Conservation (phyloP, 2,797 vertebrate species). For the Sebastes vulpes region DNA sequence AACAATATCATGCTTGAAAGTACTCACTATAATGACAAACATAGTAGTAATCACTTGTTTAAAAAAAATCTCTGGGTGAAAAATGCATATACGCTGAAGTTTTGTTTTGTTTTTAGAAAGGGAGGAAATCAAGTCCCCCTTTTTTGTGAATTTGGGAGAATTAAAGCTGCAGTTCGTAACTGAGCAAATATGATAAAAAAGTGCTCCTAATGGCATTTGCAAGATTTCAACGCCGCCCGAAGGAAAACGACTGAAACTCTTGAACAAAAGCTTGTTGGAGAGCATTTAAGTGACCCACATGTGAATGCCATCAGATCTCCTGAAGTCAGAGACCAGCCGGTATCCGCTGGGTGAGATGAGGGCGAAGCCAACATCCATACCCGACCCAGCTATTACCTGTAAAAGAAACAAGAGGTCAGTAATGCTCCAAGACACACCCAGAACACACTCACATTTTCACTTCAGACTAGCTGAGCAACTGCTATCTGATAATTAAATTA, state of each 20-base stretch:
- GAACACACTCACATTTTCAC: neutral
- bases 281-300: constrained; percentile 79
- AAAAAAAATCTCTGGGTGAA: neutral
- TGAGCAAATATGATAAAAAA: too few relatives aligned
- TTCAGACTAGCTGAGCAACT: neutral
- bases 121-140: neutral
- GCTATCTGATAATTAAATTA: constrained; percentile 39
- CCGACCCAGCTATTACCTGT: constrained; percentile 92
- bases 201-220: too few relatives aligned
- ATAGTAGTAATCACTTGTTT: neutral
- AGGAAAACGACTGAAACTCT: neutral
- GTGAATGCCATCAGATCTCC: constrained; percentile 89
- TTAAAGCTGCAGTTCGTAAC: neutral
- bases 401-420: neutral
- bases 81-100: neutral
- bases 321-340: constrained; percentile 86
- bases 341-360: constrained; percentile 87
- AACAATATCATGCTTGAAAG: neutral
- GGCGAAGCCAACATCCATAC: constrained; percentile 90
- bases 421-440: neutral
- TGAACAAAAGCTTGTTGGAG: neutral
- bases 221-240: too few relatives aligned
- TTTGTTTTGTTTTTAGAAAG: neutral
- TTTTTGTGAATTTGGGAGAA: neutral
- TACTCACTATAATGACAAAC: neutral